These are phyloP conservation scores for Drosophila mayaguana DNA, from an alignment of 2,888 invertebrate species.

Conservation along the genomic window DNA sequence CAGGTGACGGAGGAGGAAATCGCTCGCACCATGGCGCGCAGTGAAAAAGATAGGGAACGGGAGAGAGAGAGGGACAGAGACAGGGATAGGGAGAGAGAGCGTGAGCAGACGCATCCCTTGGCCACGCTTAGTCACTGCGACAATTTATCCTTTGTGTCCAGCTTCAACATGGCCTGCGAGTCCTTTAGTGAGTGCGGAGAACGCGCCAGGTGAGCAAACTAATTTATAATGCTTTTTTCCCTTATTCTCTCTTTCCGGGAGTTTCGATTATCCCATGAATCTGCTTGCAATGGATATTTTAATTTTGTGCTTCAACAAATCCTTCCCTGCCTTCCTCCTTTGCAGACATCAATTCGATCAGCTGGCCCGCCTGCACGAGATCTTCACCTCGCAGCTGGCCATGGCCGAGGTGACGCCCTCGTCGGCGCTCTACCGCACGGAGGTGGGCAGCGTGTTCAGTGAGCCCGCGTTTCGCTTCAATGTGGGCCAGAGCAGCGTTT, in stretches of 20 bases:
- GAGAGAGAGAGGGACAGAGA: slow-evolving; percentile 85
- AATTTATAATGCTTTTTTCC: not conserved
- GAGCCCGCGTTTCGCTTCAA: slow-evolving; percentile 85
- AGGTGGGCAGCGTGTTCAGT: slow-evolving; percentile 85
- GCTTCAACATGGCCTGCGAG: slow-evolving; percentile 87
- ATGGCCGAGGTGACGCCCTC: slow-evolving; percentile 90
- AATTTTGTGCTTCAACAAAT: not conserved
- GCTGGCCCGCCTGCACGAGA: slow-evolving; percentile 91
- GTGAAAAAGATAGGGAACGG: slow-evolving; percentile 88
- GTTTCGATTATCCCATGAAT: not conserved
- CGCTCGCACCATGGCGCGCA: slow-evolving; percentile 90
- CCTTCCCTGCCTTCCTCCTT: not conserved
- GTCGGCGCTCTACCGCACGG: slow-evolving; percentile 86
- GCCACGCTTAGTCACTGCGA: slow-evolving; percentile 96
- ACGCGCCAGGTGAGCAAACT: slow-evolving; percentile 81
- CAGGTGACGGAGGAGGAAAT: slow-evolving; percentile 98
- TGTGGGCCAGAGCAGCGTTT: slow-evolving; percentile 91
- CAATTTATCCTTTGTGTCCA: slow-evolving; percentile 93
- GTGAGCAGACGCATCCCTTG: slow-evolving; percentile 88
- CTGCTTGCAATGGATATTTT: too few relatives aligned
- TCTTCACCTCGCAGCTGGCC: slow-evolving; percentile 92
- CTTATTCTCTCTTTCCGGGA: too few relatives aligned
- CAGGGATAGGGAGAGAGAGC: slow-evolving; percentile 84
- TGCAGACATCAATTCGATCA: slow-evolving; percentile 89
- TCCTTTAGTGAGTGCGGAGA: slow-evolving; percentile 85